Conservation (phyloP, 1,140 invertebrate species). For the Macrostomum lignano region DNA sequence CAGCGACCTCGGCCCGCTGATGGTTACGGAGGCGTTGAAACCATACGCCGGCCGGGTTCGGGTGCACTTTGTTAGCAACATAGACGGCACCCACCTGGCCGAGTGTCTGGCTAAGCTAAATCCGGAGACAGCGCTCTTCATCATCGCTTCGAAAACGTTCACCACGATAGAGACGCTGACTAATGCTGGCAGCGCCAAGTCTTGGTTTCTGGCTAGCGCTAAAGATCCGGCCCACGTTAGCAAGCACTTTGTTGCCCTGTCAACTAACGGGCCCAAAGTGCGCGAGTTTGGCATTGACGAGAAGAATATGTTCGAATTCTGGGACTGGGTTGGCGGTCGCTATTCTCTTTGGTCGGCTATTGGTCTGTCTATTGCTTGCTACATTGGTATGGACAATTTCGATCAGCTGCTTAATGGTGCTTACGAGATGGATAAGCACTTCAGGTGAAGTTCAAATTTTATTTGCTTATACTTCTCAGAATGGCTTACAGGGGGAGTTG, state of each 20-base stretch:
- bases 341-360: slow-evolving; percentile 95
- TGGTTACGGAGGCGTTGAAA: slow-evolving; percentile 91
- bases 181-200: slow-evolving; percentile 79
- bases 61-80: slow-evolving; percentile 91
- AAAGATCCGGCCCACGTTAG: slow-evolving; percentile 43
- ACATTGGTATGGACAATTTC: slow-evolving; percentile 85
- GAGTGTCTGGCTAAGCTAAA: slow-evolving; percentile 64
- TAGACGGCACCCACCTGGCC: slow-evolving; percentile 88
- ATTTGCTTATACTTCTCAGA: no score
- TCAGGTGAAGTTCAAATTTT: no score
- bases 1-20: slow-evolving; percentile 83
- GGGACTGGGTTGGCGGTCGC: slow-evolving; percentile 97
- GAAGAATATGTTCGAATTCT: slow-evolving; percentile 95
- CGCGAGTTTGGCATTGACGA: slow-evolving; percentile 83
- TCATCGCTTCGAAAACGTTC: slow-evolving; percentile 94
- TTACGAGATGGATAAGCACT: slow-evolving; percentile 77
- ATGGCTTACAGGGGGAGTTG: no score
- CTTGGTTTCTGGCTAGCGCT: slow-evolving; percentile 57
- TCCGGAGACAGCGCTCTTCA: slow-evolving; percentile 76
- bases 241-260: slow-evolving; percentile 89
- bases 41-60: slow-evolving; percentile 48
- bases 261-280: slow-evolving; percentile 69
- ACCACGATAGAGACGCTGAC: slow-evolving; percentile 98
- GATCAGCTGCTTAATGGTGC: slow-evolving; percentile 62
- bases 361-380: slow-evolving; percentile 69